Base-by-base conservation (phyloP, 2,888 invertebrate genomes). In the Diachrysia chrysitis region DNA sequence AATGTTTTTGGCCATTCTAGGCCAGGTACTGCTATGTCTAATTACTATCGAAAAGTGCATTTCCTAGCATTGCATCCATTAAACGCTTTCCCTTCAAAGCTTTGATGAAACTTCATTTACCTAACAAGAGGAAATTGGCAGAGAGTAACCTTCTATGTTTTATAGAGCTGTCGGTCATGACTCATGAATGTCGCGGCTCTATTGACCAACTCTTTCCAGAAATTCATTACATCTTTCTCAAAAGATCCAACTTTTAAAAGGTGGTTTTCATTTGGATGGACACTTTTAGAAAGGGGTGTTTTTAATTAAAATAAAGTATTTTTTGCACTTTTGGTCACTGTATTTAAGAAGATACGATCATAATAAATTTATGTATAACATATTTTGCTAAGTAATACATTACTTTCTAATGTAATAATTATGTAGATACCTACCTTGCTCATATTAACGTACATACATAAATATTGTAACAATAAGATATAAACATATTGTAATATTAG, bases 61-160 rank as follows among this genome's bases (percentile, higher is more conserved):
- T 48, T 12, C 58, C 58, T 55, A 77, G 67, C 63, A 51, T 37
- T 35, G 9, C 21, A 53, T 55, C 42, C 56, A 37, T 23, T 57
- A 71, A 78, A 21, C 60, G 35, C 19, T 23, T 23, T 51, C 63
- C 9, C 75, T 75, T 73, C 69, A 79, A 79, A 79, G 80, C 71
- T 72, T 70, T 70, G 66, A 72, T 76, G 66, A 53, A 67, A 69
- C 66, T 73, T 79, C 73, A 79, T 73, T 79, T 66, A 63, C 59
- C 60, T 66, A 73, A 73, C 73, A 59, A 65, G 77, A 63, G 56
- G 3, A 63, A 77, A 79, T 79, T 77, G 69, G 54, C 69, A 53
- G 16, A 67, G 59, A 79, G 77, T 17, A 59, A 16, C 66, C 61
- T 42, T 71, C 70, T 76, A 72, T 69, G 70, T 77, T 69, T 70